Evolutionary conservation across 2,797 vertebrate genomes (phyloP).

Genomic region (Crocidura indochinensis): DNA sequence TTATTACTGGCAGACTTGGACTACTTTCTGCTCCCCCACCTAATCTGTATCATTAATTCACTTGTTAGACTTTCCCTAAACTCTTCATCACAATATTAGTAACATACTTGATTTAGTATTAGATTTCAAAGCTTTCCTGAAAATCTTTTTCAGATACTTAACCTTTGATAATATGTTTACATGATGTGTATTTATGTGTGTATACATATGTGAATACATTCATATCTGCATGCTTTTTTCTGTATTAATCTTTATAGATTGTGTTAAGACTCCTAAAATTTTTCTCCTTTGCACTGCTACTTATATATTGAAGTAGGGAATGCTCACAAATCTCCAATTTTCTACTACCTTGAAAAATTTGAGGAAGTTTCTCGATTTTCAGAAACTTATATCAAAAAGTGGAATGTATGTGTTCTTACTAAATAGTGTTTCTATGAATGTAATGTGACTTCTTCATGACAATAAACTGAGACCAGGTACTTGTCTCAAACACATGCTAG

Average conservation of each 20-base stretch:
- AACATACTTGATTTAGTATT: slow-evolving; percentile 1
- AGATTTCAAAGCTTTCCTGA: not conserved
- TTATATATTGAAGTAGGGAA: not conserved
- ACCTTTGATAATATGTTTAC: not conserved
- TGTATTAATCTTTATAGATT: not conserved
- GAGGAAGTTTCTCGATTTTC: not conserved
- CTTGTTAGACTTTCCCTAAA: not conserved
- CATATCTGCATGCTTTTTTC: not conserved
- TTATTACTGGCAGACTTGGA: not conserved
- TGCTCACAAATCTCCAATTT: not conserved
- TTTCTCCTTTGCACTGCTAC: not conserved
- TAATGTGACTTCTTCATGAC: slow-evolving; percentile 13
- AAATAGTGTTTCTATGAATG: not conserved
- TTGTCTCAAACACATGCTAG: no score
- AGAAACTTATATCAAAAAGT: not conserved
- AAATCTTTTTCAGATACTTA: no score
- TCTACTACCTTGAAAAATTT: not conserved
- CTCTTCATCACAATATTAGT: not conserved
- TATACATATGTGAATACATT: not conserved
- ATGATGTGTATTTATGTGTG: not conserved
- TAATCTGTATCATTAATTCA: not conserved
- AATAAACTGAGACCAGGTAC: not conserved
- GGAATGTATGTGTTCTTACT: not conserved
- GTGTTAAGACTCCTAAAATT: not conserved
- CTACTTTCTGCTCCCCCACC: not conserved